A percentile compares a stretch with the other conserved stretches of the same genome.
These are phyloP conservation scores for Argyrosomus japonicus DNA, from an alignment of 2,113 vertebrate genomes.

Conservation along the genomic window DNA sequence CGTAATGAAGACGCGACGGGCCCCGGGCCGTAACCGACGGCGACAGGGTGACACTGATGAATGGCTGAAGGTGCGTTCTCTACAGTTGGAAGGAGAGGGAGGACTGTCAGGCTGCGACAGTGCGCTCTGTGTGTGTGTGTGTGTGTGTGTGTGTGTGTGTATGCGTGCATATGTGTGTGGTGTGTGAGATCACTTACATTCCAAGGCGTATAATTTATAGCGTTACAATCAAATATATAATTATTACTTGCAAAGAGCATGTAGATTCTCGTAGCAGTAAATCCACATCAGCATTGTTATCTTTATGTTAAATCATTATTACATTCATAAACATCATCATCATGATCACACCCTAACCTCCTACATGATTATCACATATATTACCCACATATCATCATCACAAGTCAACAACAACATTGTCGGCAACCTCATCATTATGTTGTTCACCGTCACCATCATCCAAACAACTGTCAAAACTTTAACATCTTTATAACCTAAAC, in stretches of 20 bases:
- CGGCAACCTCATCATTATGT: not conserved
- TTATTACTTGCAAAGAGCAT: slow-evolving; percentile 2
- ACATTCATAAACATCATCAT: slow-evolving; percentile 19
- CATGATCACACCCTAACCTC: not conserved
- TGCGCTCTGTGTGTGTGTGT: slow-evolving; percentile 29
- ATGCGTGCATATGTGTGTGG: not conserved
- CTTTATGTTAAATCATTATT: not conserved
- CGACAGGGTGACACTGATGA: slow-evolving; percentile 84
- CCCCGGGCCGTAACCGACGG: slow-evolving; percentile 78
- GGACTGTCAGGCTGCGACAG: slow-evolving; percentile 69
- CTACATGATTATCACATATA: not conserved
- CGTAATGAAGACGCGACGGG: slow-evolving; percentile 82
- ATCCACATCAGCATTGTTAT: not conserved
- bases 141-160: slow-evolving; percentile 23
- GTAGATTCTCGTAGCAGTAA: not conserved
- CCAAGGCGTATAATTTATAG: slow-evolving; percentile 12
- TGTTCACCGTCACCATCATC: not conserved
- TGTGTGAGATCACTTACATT: slow-evolving; percentile 27
- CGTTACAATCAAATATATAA: slow-evolving; percentile 32
- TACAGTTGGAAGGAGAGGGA: slow-evolving; percentile 75
- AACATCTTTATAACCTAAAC: slow-evolving; percentile 11
- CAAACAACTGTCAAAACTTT: not conserved
- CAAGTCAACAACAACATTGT: not conserved
- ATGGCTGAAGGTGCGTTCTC: slow-evolving; percentile 81
- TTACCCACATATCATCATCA: not conserved